Evolutionary conservation across 92 coral and sea anemone species (phyloP), one percentile per base, ranked within the genome.

Genomic region (Pocillopora grandis): DNA sequence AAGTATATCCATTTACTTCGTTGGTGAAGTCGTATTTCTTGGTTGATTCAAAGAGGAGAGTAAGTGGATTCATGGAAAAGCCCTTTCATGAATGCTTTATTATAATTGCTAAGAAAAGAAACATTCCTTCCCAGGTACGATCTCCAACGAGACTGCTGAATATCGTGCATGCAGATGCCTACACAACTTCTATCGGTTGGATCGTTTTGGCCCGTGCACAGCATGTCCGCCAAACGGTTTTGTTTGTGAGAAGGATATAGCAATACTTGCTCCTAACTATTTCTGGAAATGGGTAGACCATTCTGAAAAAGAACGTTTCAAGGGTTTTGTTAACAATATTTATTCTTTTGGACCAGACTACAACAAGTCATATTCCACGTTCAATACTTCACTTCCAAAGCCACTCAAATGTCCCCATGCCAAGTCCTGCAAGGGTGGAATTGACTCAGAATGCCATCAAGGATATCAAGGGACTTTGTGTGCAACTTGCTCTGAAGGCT

Each of bases 81-180:
- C 31, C 31, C 31, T 27, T 27, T 27, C 0, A 27, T 27, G 31
- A 27, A 27, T 27, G 31, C 52, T 42, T 42, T 42, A 42, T 27
- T 27, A 27, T 27, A 27, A 27, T 27, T 27, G 31, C 31, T 27
- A 1, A 27, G 31, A 27, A 27, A 27, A 27, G 31, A 27, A 27
- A 27, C 31, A 27, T 27, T 27, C 31, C 31, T 31, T 23, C 52
- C 19, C 73, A 87, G 90, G 90, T 9, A 87, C 90, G 12, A 56
- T 62, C 17, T 73, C 91, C 19, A 79, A 62, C 9, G 68, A 63
- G 12, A 63, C 68, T 23, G 68, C 68, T 63, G 68, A 23, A 1
- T 63, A 63, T 63, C 70, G 84, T n/a, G 91, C 91, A n/a, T 88
- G 91, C 68, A 75, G 63, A 48, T 88, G 91, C 48, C 82, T 88